phyloP scores from a whole-genome alignment of 2,888 invertebrate genomes.

The Caenorhabditis uteleia region DNA sequence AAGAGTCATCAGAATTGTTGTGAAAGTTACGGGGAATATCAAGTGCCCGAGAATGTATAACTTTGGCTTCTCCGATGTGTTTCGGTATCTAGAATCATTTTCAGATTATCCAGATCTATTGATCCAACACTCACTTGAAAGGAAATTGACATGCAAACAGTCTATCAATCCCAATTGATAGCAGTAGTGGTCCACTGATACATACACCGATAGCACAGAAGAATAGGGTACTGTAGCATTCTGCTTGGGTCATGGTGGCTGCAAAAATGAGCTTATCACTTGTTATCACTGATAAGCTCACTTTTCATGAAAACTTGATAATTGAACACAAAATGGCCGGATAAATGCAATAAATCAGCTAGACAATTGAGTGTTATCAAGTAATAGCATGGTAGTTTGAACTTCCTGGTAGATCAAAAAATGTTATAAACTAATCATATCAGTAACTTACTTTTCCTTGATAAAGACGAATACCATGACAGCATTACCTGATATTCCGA shows the following conservation, averaged over 20 bases:
- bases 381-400: constrained; percentile 18
- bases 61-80: not conserved
- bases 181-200: constrained; percentile 21
- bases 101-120: too few species aligned
- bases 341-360: constrained; percentile 20
- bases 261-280: too few species aligned
- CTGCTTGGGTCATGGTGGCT: constrained; percentile 15
- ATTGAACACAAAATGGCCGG: constrained; percentile 31
- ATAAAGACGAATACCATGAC: constrained; percentile 29
- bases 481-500: constrained; percentile 31
- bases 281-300: too few species aligned
- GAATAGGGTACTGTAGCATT: constrained; percentile 12
- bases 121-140: constrained; percentile 3
- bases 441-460: constrained; percentile 10
- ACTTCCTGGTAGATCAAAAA: constrained; percentile 11
- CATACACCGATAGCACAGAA: constrained; percentile 13
- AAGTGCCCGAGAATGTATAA: constrained; percentile 8
- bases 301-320: constrained; percentile 17
- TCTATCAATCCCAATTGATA: constrained; percentile 25
- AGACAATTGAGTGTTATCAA: constrained; percentile 25
- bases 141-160: constrained; percentile 18
- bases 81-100: constrained; percentile 10
- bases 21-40: constrained; percentile 14
- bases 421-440: too few species aligned
- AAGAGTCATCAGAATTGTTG: constrained; percentile 4